phyloP scores from a whole-genome alignment of 1,140 invertebrate species.

The Sipha flava region DNA sequence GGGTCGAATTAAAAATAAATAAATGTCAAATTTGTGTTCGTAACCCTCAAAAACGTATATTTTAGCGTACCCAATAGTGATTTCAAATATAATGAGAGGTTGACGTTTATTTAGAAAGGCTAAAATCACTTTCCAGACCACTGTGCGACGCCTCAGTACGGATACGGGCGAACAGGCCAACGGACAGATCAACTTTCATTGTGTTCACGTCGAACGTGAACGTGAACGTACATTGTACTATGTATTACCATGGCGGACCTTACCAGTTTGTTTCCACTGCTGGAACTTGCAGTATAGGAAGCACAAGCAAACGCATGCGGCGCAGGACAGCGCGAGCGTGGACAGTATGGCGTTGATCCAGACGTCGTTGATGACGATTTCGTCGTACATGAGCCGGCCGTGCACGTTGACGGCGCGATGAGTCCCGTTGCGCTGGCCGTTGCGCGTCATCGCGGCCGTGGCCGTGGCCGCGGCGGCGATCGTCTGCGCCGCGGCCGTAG shows the following conservation, averaged over 20 bases:
- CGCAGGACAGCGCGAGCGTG: conserved; percentile 51
- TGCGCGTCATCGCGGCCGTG: not conserved
- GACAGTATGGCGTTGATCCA: conserved; percentile 55
- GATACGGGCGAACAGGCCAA: too few species aligned
- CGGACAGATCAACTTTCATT: too few species aligned
- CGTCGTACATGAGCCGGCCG: conserved; percentile 37
- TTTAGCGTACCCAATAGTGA: too few species aligned
- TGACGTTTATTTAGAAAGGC: too few species aligned
- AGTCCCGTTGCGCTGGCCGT: not conserved
- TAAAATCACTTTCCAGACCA: too few species aligned
- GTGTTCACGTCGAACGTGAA: too few species aligned
- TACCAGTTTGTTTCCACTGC: conserved; percentile 57
- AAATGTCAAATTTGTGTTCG: too few species aligned
- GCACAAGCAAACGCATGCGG: conserved; percentile 54
- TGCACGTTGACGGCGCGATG: not conserved
- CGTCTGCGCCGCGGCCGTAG: not conserved
- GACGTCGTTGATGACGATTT: conserved; percentile 49
- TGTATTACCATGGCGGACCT: conserved; percentile 37
- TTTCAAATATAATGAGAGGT: too few species aligned
- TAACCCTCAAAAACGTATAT: too few species aligned
- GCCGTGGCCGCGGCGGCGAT: not conserved
- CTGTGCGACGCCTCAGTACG: too few species aligned
- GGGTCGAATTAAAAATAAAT: too few species aligned
- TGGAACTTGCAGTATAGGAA: conserved; percentile 56
- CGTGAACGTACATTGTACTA: too few species aligned